Base-by-base conservation (phyloP, 2,113 vertebrate genomes). In the Larimichthys crocea region DNA sequence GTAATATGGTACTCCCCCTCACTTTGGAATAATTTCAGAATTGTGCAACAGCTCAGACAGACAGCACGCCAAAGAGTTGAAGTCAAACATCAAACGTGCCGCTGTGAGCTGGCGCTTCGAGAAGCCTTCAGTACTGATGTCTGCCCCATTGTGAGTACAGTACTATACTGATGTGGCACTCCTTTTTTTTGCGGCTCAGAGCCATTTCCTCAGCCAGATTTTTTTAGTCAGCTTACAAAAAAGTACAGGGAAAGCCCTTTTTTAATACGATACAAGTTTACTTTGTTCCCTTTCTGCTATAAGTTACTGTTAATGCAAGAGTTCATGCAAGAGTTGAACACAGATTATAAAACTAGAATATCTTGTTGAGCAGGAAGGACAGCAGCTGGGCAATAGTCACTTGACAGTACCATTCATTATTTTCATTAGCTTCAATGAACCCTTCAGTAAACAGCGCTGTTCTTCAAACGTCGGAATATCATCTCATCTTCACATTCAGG, bases 281-380 rank as follows among this genome's bases (percentile, higher is more conserved):
- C 14, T 79, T 68, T 44, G 15, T 10, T 22, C 10, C 56, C 3
- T 3, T 53, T 74, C 24, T 44, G 46, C 6, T 31, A 48, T 2
- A 67, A 61, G 61, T 49, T 53, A 22, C 40, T 24, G n/a, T 17
- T 10, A 66, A 24, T 24, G 24, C 24, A 24, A 24, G 24, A 24
- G 53, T 35, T 53, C 22, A 24, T 0, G 15, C 5, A 26, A 53
- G 60, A 76, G 48, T 22, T 42, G 22, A 60, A 65, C 44, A 22
- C 24, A 46, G 1, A 1, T n/a, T 50, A 42, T n/a, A 44, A 76
- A 86, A 78, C 44, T 12, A 6, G 29, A 76, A 14, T 1, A 10
- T 70, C 84, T 73, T 35, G 80, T 71, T 69, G 17, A 86, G 74
- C 86, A 64, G 66, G 80, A 75, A 44, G 16, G n/a, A 24, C 40